phyloP scores from a whole-genome alignment of 1,140 invertebrate species.

The Ooceraea biroi region DNA sequence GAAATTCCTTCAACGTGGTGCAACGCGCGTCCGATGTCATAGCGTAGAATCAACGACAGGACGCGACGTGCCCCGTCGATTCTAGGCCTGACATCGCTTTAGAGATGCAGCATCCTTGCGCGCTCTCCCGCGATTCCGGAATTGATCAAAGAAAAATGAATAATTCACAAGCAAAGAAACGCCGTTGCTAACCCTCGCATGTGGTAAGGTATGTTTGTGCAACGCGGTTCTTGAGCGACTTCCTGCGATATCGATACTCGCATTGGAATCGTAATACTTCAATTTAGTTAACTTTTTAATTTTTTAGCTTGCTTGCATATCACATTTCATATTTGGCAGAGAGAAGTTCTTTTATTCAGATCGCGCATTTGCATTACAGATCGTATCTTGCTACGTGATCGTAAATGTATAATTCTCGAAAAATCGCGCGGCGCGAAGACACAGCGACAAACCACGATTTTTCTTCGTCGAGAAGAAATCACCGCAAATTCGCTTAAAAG shows the following conservation, averaged over 20 bases:
- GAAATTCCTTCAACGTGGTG: neutral
- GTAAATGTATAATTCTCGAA: no score
- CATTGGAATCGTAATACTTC: neutral
- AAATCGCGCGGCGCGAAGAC: no score
- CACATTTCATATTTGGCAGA: no score
- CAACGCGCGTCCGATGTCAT: conserved; percentile 23
- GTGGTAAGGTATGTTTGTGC: neutral
- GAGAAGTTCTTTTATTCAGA: no score
- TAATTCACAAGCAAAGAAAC: conserved; percentile 5
- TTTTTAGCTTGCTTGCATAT: no score
- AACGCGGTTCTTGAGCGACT: neutral
- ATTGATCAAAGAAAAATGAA: conserved; percentile 38
- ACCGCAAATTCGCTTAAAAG: neutral
- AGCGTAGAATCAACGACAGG: conserved; percentile 17
- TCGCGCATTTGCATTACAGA: no score
- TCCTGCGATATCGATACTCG: neutral
- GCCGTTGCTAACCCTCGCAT: neutral
- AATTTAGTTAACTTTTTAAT: neutral
- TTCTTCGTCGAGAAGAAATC: no score
- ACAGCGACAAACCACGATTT: no score
- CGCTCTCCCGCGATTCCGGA: neutral
- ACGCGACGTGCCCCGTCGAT: conserved; percentile 1
- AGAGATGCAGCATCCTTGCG: no score
- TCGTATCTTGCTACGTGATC: no score
- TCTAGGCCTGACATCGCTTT: neutral